Evolutionary conservation across 2,888 invertebrate genomes (phyloP).

Genomic region (Melanchra persicariae): DNA sequence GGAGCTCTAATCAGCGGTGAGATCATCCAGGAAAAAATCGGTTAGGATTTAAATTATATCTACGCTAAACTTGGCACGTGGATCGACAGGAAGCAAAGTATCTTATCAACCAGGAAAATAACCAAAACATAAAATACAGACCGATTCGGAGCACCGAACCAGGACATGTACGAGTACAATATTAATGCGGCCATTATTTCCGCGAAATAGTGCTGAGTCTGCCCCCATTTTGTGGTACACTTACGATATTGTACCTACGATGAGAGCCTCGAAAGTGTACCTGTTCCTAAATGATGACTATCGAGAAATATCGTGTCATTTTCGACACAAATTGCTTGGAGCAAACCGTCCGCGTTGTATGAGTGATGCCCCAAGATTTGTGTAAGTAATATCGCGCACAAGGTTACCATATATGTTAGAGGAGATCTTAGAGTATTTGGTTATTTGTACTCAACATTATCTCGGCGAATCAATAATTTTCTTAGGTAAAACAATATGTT

Average conservation of each 20-base stretch:
- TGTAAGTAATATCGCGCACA: slow-evolving; percentile 36
- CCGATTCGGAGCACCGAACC: slow-evolving; percentile 30
- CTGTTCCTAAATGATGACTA: slow-evolving; percentile 51
- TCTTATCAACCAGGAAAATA: slow-evolving; percentile 35
- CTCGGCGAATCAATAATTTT: neutral
- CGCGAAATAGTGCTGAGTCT: slow-evolving; percentile 44
- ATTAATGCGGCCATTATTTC: slow-evolving; percentile 44
- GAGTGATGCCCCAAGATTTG: slow-evolving; percentile 45
- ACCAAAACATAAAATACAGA: slow-evolving; percentile 22
- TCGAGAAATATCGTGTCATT: slow-evolving; percentile 41
- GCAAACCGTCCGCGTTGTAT: slow-evolving; percentile 19
- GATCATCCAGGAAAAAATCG: neutral
- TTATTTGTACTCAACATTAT: slow-evolving; percentile 6
- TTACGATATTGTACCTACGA: slow-evolving; percentile 26
- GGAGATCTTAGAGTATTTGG: slow-evolving; percentile 3
- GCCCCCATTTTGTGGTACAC: slow-evolving; percentile 42
- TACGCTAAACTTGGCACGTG: neutral
- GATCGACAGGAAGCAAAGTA: slow-evolving; percentile 27
- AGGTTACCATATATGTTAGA: slow-evolving; percentile 5
- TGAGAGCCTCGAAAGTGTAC: slow-evolving; percentile 14
- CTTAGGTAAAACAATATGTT: neutral
- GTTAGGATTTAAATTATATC: slow-evolving; percentile 16
- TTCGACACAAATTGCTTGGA: slow-evolving; percentile 46
- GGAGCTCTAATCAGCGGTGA: neutral
- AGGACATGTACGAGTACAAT: slow-evolving; percentile 30